Evolutionary conservation across 1,140 invertebrate genomes (phyloP), one percentile per base, ranked within the genome.

Genomic region (Saccostrea echinata): DNA sequence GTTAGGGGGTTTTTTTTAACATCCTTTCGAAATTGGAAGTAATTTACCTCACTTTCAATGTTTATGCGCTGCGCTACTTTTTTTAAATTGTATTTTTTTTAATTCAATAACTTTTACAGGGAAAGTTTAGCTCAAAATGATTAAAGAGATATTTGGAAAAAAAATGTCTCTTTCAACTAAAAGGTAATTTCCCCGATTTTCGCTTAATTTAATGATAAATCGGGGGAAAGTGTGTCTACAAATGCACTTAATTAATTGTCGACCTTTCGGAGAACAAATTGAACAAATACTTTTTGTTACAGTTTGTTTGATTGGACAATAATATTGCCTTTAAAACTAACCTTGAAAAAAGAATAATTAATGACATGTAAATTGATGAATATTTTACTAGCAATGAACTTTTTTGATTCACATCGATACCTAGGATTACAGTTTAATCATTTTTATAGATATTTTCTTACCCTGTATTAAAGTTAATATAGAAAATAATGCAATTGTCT

Each of bases 211-310:
- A 30, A 30, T 76, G 68, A 76, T 33, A 76, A 30, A 76, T 76
- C 30, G 27, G 16, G 30, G 30, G 16, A 71, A 76, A 76, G 68
- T 76, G 68, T 76, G 68, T 76, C 68, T 76, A 33, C 24, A 30
- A 76, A 76, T 76, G 68, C 68, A 76, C 27, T 13, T 76, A 76
- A 76, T 76, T 76, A 76, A 76, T 76, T 76, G 68, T 76, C 68
- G 27, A 76, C 68, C 68, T 76, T 30, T 30, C 24, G 55, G 27
- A 76, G 27, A 27, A 30, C 27, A 76, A 76, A 27, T 33, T 33
- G 4, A 33, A 76, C 30, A 16, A 33, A 76, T 30, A 27, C 24
- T 76, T 61, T 43, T 30, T 76, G 68, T 76, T 30, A 76, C 68
- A 76, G 12, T 27, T 76, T 76, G 6, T 27, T 27, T 76, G 24